Conservation (phyloP, 2,797 vertebrate species). For the Eulemur albifrons region DNA sequence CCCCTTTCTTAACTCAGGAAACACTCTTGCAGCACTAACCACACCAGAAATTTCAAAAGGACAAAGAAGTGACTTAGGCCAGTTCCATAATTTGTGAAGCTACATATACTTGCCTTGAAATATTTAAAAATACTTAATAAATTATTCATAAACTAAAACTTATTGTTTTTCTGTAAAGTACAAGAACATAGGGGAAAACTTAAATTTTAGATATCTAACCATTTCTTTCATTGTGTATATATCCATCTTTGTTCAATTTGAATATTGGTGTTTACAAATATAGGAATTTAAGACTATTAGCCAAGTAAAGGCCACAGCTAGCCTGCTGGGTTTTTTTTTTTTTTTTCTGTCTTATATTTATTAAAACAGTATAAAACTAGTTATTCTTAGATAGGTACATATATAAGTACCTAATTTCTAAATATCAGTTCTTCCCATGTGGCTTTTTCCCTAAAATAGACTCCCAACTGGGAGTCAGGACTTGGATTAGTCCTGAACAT, state of each 20-base stretch:
- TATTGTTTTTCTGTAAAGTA: neutral
- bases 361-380: neutral
- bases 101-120: conserved; percentile 56
- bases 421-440: neutral
- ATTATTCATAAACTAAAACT: conserved; percentile 4
- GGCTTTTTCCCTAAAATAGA: neutral
- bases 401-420: neutral
- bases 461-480: neutral
- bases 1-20: conserved; percentile 73
- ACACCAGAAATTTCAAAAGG: conserved; percentile 63
- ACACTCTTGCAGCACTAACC: conserved; percentile 39
- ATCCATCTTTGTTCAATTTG: neutral
- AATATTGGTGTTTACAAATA: neutral
- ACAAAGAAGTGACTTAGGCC: conserved; percentile 71
- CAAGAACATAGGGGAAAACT: neutral
- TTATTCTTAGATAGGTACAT: neutral
- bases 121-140: conserved; percentile 62
- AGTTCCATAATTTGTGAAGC: conserved; percentile 60
- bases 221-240: neutral
- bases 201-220: neutral
- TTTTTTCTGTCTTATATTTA: neutral
- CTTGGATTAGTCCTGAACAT: neutral
- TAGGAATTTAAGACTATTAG: neutral
- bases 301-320: neutral
- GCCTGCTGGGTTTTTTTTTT: neutral